phyloP scores from a whole-genome alignment of 2,888 invertebrate species.

The Bellardia bayeri region DNA sequence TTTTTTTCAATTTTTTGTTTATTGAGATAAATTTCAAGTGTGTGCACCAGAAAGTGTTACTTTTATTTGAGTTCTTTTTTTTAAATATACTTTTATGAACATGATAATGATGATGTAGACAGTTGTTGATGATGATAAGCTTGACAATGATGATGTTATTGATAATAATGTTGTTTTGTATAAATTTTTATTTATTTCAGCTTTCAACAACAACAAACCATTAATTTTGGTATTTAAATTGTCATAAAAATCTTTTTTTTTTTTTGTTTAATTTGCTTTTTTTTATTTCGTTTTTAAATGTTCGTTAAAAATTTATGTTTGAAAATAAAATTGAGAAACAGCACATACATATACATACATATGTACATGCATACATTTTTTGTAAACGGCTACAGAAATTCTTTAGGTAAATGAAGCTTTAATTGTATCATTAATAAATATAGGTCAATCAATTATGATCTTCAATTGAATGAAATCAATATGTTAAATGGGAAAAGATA shows the following conservation, averaged over 20 bases:
- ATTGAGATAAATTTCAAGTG: constrained; percentile 33
- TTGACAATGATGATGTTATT: background rate
- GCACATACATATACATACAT: too few species aligned
- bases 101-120: background rate
- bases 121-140: background rate
- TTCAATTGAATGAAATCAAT: background rate
- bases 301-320: background rate
- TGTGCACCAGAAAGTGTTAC: constrained; percentile 16
- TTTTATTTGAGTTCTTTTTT: background rate
- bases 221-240: constrained; percentile 45
- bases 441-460: constrained; percentile 8
- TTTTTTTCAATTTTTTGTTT: background rate
- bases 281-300: background rate
- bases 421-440: background rate
- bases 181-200: background rate
- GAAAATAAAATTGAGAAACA: background rate
- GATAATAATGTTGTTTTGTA: background rate
- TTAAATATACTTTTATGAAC: background rate
- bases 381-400: background rate
- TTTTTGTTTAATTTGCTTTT: background rate
- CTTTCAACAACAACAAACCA: constrained; percentile 30
- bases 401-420: background rate
- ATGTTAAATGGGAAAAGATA: background rate
- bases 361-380: too few species aligned
- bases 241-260: constrained; percentile 29